Evolutionary conservation across 2,888 invertebrate species (phyloP), one percentile per base, ranked within the genome.

Genomic region (Eilema caniola): DNA sequence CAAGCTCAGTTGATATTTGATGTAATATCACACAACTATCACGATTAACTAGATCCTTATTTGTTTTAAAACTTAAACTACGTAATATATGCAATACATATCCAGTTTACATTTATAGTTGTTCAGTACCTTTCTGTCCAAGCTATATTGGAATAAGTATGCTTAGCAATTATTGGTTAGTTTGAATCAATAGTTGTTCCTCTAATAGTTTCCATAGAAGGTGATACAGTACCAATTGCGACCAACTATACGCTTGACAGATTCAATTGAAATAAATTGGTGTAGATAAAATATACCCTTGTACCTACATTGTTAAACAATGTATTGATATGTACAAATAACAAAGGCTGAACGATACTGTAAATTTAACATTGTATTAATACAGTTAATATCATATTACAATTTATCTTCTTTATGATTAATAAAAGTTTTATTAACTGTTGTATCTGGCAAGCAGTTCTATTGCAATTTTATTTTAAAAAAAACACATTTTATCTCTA

Each of bases 191-290:
- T 77, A 59, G 62, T 57, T 64, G 66, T 67, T 23, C 59, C 60
- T 72, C 41, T 70, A 72, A 78, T 75, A 69, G 78, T 85, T 86
- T 84, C 83, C 81, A 83, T 83, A 85, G 85, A 85, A 83, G 75
- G 76, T 78, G 79, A 83, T 79, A 80, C 77, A 75, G 73, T 74
- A 79, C 82, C 88, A 92, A 91, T 91, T 90, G 92, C 82, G 85
- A 76, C 73, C 75, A 86, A 84, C 75, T 77, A 81, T 78, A 72
- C 70, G 80, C 71, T 72, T 77, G 82, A 83, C 82, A 78, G 81
- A 81, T 84, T 86, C 87, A 92, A 92, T 92, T 93, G 92, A 87
- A 88, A 88, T 83, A 89, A 91, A 92, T 92, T 92, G 89, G 84
- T 85, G 83, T 83, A 79, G 81, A 76, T 79, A 83, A 77, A 78